Conservation (phyloP, 2,797 vertebrate species). For the Nannoperca obscura region DNA sequence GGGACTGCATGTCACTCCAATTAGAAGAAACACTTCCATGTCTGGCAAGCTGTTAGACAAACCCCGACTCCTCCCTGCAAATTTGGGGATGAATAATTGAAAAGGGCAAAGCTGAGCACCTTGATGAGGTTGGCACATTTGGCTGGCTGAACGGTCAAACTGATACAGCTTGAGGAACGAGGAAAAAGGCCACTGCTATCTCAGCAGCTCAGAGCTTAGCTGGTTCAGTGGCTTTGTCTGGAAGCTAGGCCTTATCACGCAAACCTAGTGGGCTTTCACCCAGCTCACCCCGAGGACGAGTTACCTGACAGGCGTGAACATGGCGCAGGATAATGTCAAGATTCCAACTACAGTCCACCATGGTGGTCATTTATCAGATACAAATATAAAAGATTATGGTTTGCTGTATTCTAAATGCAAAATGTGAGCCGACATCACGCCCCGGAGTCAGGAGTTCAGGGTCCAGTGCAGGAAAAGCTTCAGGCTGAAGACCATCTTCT, state of each 20-base stretch:
- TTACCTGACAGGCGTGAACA: conserved; percentile 30
- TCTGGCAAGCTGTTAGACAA: conserved; percentile 69
- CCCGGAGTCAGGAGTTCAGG: background rate
- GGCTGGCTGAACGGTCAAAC: conserved; percentile 69
- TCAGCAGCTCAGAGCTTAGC: conserved; percentile 57
- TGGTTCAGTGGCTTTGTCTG: conserved; percentile 47
- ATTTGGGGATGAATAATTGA: conserved; percentile 83
- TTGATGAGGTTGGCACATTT: conserved; percentile 76
- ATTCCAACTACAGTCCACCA: background rate
- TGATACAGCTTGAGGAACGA: conserved; percentile 66
- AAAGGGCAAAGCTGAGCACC: conserved; percentile 80
- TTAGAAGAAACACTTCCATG: conserved; percentile 69
- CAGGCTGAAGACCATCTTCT: background rate
- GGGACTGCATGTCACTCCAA: conserved; percentile 74
- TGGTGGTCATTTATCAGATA: background rate
- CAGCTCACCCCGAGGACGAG: background rate
- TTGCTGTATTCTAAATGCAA: background rate
- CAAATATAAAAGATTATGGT: conserved; percentile 10
- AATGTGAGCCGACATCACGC: background rate
- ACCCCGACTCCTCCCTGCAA: conserved; percentile 70
- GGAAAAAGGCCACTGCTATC: conserved; percentile 70
- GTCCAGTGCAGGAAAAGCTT: background rate
- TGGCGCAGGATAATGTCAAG: conserved; percentile 1
- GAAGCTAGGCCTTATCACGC: conserved; percentile 39
- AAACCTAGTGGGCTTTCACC: conserved; percentile 41